Percentiles rank a stretch among this genome's conserved stretches.
These are phyloP conservation scores for Leptodactylus fuscus DNA, from an alignment of 2,113 vertebrate species.

Conservation along the genomic window DNA sequence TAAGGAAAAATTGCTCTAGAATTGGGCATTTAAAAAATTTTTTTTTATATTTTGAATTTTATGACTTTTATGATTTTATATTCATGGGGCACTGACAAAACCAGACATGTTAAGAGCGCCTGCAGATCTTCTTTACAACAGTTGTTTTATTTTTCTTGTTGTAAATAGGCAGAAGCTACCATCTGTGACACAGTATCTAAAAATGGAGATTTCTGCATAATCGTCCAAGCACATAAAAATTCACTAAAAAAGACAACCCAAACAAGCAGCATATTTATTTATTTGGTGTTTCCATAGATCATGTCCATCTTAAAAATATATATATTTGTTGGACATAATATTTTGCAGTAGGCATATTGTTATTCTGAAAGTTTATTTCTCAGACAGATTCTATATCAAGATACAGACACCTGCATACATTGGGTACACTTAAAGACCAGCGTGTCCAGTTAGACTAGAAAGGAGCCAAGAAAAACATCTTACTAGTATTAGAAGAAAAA, in stretches of 20 bases:
- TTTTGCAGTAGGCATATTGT: conserved; percentile 64
- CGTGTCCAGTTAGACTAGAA: conserved; percentile 72
- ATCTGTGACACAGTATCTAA: too few relatives aligned
- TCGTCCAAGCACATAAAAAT: neutral
- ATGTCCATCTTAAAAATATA: conserved; percentile 69
- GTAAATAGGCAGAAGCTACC: too few relatives aligned
- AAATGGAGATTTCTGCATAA: neutral
- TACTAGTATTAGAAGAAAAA: conserved; percentile 72
- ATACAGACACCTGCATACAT: conserved; percentile 69
- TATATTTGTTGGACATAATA: conserved; percentile 56
- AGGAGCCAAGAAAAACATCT: conserved; percentile 77
- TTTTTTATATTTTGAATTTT: too few relatives aligned
- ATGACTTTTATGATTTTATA: too few relatives aligned
- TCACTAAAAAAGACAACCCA: conserved; percentile 64
- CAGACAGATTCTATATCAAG: conserved; percentile 67
- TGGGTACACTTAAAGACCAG: conserved; percentile 68
- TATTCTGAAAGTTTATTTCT: conserved; percentile 63
- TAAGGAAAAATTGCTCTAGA: too few relatives aligned
- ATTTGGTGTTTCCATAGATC: conserved; percentile 82
- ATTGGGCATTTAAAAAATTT: too few relatives aligned
- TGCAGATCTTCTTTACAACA: too few relatives aligned
- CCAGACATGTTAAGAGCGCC: too few relatives aligned
- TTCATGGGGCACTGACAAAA: too few relatives aligned
- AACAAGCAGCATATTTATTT: conserved; percentile 85
- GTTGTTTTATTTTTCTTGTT: too few relatives aligned